Percentiles rank a stretch among this genome's conserved stretches.
Evolutionary conservation across 2,888 invertebrate genomes (phyloP).

Genomic region (Euphydryas editha): DNA sequence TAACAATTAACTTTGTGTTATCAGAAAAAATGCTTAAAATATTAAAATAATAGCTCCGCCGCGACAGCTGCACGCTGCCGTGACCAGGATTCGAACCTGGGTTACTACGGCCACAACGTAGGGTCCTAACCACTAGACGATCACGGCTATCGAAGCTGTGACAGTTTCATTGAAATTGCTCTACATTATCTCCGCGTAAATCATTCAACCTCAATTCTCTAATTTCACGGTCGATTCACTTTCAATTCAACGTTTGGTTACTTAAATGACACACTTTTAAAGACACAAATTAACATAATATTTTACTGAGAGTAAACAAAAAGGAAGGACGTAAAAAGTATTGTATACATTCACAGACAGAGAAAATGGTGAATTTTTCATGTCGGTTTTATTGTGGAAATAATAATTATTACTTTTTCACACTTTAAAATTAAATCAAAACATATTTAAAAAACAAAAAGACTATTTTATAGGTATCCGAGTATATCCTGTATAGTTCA

Average conservation of each 20-base stretch:
- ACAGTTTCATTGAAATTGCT: conserved; percentile 12
- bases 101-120: conserved; percentile 91
- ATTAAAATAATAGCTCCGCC: conserved; percentile 42
- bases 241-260: conserved; percentile 16
- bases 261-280: neutral
- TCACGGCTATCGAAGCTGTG: conserved; percentile 63
- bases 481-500: neutral
- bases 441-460: neutral
- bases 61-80: conserved; percentile 58
- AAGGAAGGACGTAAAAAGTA: no score
- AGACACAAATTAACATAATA: neutral
- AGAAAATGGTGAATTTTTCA: no score
- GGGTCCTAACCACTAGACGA: conserved; percentile 91
- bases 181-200: conserved; percentile 7
- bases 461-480: neutral
- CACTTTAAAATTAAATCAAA: no score
- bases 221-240: conserved; percentile 37
- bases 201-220: conserved; percentile 13
- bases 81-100: conserved; percentile 89
- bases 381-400: no score
- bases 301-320: no score
- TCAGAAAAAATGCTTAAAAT: neutral
- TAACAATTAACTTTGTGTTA: no score
- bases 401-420: no score
- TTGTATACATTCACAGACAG: no score